Evolutionary conservation across 2,797 vertebrate species (phyloP).

Genomic region (Thripadectes ignobilis): DNA sequence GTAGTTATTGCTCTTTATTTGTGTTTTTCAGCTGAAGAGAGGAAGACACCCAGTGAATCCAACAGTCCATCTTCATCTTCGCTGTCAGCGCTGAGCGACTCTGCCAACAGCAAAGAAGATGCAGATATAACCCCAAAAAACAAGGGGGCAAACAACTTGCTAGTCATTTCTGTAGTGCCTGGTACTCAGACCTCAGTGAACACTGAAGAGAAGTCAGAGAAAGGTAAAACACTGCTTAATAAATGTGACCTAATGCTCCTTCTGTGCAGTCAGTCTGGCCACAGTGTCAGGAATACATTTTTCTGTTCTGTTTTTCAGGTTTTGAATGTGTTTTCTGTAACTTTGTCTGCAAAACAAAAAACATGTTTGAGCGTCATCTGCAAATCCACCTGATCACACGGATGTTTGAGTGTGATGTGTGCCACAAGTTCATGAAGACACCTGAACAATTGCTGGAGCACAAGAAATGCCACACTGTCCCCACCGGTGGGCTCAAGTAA

Average conservation of each 20-base stretch:
- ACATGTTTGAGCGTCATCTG: slow-evolving; percentile 97
- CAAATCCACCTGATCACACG: slow-evolving; percentile 99
- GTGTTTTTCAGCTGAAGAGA: slow-evolving; percentile 77
- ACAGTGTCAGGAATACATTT: not conserved
- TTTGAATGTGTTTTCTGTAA: slow-evolving; percentile 99
- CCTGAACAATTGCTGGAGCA: slow-evolving; percentile 99
- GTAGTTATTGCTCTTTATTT: not conserved
- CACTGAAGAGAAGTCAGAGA: slow-evolving; percentile 93
- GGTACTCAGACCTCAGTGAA: slow-evolving; percentile 89
- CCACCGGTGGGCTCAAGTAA: slow-evolving; percentile 99
- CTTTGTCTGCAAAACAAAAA: slow-evolving; percentile 98
- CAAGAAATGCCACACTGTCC: slow-evolving; percentile 99
- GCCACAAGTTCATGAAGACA: slow-evolving; percentile 99
- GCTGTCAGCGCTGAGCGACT: slow-evolving; percentile 95
- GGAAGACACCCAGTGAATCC: slow-evolving; percentile 88
- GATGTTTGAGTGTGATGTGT: slow-evolving; percentile 99
- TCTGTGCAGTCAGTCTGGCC: not conserved
- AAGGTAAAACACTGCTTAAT: slow-evolving; percentile 79
- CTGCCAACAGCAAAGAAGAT: slow-evolving; percentile 94
- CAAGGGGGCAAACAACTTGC: slow-evolving; percentile 89
- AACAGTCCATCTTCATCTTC: slow-evolving; percentile 96
- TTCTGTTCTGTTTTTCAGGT: slow-evolving; percentile 78
- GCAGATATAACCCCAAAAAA: slow-evolving; percentile 86
- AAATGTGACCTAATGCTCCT: not conserved
- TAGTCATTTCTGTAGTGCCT: slow-evolving; percentile 89